Percentiles rank a stretch among this genome's conserved stretches.
Evolutionary conservation across 2,888 invertebrate species (phyloP).

Genomic region (Endotricha flammealis): DNA sequence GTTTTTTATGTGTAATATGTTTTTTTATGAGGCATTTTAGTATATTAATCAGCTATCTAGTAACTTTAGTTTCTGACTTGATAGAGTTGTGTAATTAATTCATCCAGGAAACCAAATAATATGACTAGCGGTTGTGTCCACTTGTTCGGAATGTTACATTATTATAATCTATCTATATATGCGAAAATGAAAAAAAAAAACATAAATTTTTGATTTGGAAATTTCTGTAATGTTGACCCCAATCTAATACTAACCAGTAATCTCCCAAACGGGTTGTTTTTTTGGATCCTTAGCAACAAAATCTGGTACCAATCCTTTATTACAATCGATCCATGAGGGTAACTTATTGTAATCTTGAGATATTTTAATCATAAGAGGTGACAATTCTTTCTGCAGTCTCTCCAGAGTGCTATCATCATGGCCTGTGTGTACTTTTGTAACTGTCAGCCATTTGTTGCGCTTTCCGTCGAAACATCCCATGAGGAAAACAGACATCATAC

Average conservation of each 20-base stretch:
- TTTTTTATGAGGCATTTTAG: no score
- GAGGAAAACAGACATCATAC: conserved; percentile 94
- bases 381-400: conserved; percentile 81
- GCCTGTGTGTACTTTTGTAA: conserved; percentile 94
- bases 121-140: no score
- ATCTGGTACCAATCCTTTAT: conserved; percentile 91
- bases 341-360: conserved; percentile 83
- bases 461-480: conserved; percentile 91
- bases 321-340: conserved; percentile 90
- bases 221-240: no score
- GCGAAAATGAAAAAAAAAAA: no score
- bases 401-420: conserved; percentile 92
- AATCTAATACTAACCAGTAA: conserved; percentile 82
- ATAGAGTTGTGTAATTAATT: no score
- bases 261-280: conserved; percentile 95
- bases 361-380: conserved; percentile 86
- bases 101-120: no score
- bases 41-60: no score
- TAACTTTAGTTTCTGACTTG: no score
- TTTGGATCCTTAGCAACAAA: conserved; percentile 91
- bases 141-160: no score
- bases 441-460: conserved; percentile 87
- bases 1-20: conserved; percentile 1
- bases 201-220: no score
- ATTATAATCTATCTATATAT: no score